Evolutionary conservation across 2,797 vertebrate species (phyloP), one percentile per base, ranked within the genome.

Genomic region (Chromis chromis): DNA sequence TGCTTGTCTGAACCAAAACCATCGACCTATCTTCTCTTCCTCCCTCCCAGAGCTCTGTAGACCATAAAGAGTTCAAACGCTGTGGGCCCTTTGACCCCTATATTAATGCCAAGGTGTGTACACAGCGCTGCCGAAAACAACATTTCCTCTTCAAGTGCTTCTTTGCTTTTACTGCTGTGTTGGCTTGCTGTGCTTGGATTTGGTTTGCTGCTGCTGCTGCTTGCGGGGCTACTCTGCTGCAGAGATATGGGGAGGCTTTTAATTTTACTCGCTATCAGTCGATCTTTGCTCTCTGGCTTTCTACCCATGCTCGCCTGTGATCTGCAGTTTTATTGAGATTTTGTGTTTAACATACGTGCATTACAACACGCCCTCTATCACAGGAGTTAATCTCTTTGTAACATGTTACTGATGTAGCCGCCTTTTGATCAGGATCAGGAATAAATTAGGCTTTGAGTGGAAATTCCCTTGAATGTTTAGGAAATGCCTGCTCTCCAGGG

Each of bases 51-150:
- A 99, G 96, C 96, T 95, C 95, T 96, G 96, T 98, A 97, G 97
- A 98, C 92, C 95, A 96, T 95, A 98, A 95, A 97, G 97, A 98
- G 96, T 96, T 98, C 96, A 99, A 99, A 97, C 98, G 98, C 96
- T 97, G 98, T 94, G 98, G 98, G 95, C 98, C 98, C 92, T 99
- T 99, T 99, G 97, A 99, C 94, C 97, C 97, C 92, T 99, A 99
- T 99, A 97, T 98, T 97, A 99, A 99, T 95, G 96, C 98, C 96
- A 99, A 99, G 98, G 98, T 99, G 98, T 98, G 98, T 99, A 99
- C 96, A 92, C 91, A 69, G 85, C 74, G 89, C 91, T 91, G 87
- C 83, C 5, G 22, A 82, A 82, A 83, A 81, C 69, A 39, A 65
- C 61, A 36, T 55, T 79, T 88, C 73, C 64, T 82, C 72, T 81